Evolutionary conservation across 2,113 vertebrate genomes (phyloP), one percentile per base, ranked within the genome.

Genomic region (Grammomys dolichurus): DNA sequence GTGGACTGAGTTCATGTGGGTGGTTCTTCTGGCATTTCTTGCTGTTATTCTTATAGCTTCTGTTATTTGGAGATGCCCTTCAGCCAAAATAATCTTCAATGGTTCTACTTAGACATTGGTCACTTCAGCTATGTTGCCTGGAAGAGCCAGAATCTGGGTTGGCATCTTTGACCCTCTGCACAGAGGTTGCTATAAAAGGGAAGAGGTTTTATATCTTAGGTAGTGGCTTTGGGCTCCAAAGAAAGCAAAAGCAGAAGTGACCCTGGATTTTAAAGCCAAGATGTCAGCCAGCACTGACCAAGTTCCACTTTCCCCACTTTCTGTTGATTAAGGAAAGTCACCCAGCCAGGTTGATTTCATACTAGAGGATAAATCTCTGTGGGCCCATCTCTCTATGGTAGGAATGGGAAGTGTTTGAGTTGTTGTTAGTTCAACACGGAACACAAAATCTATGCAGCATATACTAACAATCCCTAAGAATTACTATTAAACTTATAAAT

Each of bases 401-500:
- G 5, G 28, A 77, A 82, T 22, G 60, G 20, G 54, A 86, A n/a
- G 40, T 48, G 67, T 93, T 72, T 91, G 87, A 10, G 10, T 91
- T 20, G 48, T 60, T 19, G 85, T 91, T 26, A 33, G 3, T 94
- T 91, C 9, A 36, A 3, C 19, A 46, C 1, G 73, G 75, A 51
- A n/a, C 22, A 51, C 36, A 65, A 40, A 89, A 81, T 51, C 73
- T 65, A 75, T 5, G 33, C 24, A 82, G 72, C 60, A n/a, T 7
- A 60, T 40, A 3, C 7, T 65, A 86, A 65, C 58, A 91, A 26
- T 40, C 40, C 87, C 43, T 87, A 72, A 90, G 92, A 95, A 60
- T 87, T 80, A 40, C 72, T 20, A 56, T 56, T 60, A 56, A 89
- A 77, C 26, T 48, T 97, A 82, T 91, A 80, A 56, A 65, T 43